These are phyloP conservation scores for Enoplosus armatus DNA, from an alignment of 2,797 vertebrate genomes.

Conservation along the genomic window DNA sequence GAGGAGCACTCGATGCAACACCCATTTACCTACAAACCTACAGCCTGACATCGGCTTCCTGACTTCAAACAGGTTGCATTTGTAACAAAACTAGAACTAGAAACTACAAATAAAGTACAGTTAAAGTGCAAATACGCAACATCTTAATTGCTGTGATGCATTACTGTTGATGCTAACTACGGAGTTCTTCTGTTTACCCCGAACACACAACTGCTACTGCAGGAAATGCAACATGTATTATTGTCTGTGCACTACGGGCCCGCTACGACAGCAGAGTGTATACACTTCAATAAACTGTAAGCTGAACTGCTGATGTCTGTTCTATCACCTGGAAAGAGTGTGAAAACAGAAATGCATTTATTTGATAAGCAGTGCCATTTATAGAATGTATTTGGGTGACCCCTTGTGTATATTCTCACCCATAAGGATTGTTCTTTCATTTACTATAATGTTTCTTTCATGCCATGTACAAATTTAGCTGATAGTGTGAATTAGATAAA, in stretches of 20 bases:
- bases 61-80: neutral
- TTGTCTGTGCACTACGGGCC: neutral
- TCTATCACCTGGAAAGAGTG: neutral
- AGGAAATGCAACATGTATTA: slow-evolving; percentile 1
- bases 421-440: neutral
- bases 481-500: neutral
- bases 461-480: neutral
- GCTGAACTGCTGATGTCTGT: neutral
- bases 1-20: neutral
- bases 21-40: slow-evolving; percentile 6
- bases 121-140: neutral
- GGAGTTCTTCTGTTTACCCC: neutral
- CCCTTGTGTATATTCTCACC: neutral
- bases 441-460: neutral
- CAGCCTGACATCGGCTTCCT: neutral
- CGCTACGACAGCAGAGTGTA: neutral
- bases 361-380: neutral
- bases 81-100: neutral
- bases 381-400: neutral
- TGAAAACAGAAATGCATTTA: neutral
- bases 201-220: neutral
- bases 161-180: neutral
- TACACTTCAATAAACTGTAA: neutral
- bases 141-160: neutral
- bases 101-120: neutral